Evolutionary conservation across 1,140 invertebrate species (phyloP).

Genomic region (Diabrotica undecimpunctata): DNA sequence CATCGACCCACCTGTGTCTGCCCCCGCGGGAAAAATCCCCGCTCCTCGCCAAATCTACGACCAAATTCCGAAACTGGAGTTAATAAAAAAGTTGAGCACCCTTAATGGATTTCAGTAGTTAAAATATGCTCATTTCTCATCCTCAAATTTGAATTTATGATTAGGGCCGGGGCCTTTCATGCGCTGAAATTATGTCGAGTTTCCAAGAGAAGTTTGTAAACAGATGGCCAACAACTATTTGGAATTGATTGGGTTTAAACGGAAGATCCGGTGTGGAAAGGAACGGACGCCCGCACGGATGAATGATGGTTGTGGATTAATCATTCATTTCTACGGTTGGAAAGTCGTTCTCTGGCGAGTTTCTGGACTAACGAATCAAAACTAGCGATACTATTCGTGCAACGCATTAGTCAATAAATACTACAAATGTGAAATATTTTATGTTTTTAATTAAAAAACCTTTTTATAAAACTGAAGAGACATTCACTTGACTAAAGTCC

Average conservation of each 20-base stretch:
- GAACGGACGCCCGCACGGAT: not conserved
- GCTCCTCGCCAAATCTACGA: constrained; percentile 4
- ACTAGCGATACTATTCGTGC: too few species aligned
- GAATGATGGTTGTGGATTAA: too few species aligned
- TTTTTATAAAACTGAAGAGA: too few species aligned
- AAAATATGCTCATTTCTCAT: constrained; percentile 33
- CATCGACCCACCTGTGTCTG: not conserved
- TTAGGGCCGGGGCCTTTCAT: constrained; percentile 7
- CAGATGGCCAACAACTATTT: constrained; percentile 7
- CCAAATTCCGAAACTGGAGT: constrained; percentile 17
- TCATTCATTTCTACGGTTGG: too few species aligned
- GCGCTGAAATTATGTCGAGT: constrained; percentile 5
- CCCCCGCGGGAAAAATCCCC: constrained; percentile 1
- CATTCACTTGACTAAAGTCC: too few species aligned
- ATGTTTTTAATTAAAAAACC: too few species aligned
- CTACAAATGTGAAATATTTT: too few species aligned
- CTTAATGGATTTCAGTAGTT: constrained; percentile 31
- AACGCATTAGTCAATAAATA: too few species aligned
- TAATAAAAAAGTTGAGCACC: constrained; percentile 28
- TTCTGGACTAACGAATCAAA: too few species aligned
- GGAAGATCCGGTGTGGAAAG: not conserved
- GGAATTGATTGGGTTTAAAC: constrained; percentile 5
- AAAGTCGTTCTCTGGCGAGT: too few species aligned
- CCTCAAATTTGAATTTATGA: constrained; percentile 17
- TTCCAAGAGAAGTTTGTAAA: constrained; percentile 15